Evolutionary conservation across 2,888 invertebrate genomes (phyloP).

Genomic region (Melinaea menophilus): DNA sequence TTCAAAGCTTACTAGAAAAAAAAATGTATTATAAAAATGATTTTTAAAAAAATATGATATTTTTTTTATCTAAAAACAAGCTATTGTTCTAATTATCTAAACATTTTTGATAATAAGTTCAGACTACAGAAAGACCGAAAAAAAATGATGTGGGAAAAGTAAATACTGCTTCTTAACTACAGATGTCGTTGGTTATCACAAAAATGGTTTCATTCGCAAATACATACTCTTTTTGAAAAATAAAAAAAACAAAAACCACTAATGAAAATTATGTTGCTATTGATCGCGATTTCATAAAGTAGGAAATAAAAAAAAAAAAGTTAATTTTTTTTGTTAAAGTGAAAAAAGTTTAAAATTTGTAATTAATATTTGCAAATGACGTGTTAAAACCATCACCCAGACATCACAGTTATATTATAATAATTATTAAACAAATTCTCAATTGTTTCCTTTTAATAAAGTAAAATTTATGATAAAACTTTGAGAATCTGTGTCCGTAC

Average conservation of each 20-base stretch:
- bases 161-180: slow-evolving; percentile 68
- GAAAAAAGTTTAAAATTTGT: too few relatives aligned
- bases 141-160: slow-evolving; percentile 59
- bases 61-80: not conserved
- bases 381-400: slow-evolving; percentile 65
- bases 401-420: slow-evolving; percentile 59
- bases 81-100: not conserved
- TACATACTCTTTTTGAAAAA: slow-evolving; percentile 40
- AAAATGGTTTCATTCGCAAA: slow-evolving; percentile 60
- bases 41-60: too few relatives aligned
- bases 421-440: slow-evolving; percentile 39
- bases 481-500: not conserved
- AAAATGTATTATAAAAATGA: too few relatives aligned
- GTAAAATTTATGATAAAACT: too few relatives aligned
- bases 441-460: slow-evolving; percentile 13
- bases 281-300: slow-evolving; percentile 9
- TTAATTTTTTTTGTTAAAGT: not conserved
- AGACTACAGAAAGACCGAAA: slow-evolving; percentile 50
- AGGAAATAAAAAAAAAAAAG: slow-evolving; percentile 18
- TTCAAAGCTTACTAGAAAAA: too few relatives aligned
- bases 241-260: not conserved
- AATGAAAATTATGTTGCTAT: not conserved
- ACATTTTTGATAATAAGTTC: slow-evolving; percentile 32
- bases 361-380: slow-evolving; percentile 59
- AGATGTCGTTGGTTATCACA: slow-evolving; percentile 63